phyloP scores from a whole-genome alignment of 2,113 vertebrate species.

The Alexandromys fortis region DNA sequence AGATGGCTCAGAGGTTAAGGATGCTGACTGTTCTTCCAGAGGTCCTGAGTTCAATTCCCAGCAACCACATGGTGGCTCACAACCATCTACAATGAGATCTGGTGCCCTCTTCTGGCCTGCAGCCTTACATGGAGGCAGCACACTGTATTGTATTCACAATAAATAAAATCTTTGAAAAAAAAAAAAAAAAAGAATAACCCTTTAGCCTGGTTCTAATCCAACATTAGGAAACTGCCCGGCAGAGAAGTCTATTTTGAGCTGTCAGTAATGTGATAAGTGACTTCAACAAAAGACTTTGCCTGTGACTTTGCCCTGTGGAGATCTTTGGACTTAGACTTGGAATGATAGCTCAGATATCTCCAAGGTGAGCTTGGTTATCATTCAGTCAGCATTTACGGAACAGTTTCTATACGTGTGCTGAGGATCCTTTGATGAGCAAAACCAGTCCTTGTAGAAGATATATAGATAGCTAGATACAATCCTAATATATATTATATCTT shows the following conservation, averaged over 20 bases:
- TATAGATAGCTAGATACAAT: too few species aligned
- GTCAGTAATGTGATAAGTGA: not conserved
- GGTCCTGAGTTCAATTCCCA: too few species aligned
- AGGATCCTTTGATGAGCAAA: not conserved
- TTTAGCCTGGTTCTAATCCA: not conserved
- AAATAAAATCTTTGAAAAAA: too few species aligned
- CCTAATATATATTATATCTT: too few species aligned
- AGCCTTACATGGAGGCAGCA: too few species aligned
- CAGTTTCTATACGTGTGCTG: not conserved
- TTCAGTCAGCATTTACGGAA: not conserved
- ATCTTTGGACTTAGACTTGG: not conserved
- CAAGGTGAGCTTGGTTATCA: not conserved
- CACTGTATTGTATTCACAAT: too few species aligned
- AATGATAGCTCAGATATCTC: not conserved
- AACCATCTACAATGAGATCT: too few species aligned
- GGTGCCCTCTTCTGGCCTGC: too few species aligned
- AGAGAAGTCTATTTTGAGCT: slow-evolving; percentile 39
- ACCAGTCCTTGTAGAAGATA: not conserved
- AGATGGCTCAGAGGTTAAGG: too few species aligned
- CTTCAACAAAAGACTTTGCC: not conserved
- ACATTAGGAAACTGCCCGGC: not conserved
- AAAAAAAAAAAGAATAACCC: not conserved
- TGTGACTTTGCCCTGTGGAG: not conserved
- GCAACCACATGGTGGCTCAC: too few species aligned
- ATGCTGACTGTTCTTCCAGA: too few species aligned